These are phyloP conservation scores for Acheta domesticus DNA, from an alignment of 2,888 invertebrate genomes.

Conservation along the genomic window DNA sequence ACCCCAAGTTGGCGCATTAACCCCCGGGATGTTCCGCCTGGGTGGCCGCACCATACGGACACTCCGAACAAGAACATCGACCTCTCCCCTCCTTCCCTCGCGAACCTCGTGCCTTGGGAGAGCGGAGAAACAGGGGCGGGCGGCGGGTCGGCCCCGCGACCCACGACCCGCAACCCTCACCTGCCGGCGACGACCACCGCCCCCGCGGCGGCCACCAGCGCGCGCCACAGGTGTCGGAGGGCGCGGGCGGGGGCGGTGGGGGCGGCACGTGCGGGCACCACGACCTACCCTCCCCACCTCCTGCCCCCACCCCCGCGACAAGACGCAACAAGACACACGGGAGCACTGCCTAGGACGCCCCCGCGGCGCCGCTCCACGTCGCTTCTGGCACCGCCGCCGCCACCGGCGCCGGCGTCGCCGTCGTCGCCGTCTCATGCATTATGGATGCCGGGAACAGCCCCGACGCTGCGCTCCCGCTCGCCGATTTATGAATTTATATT, in stretches of 20 bases:
- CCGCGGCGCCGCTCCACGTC: not conserved
- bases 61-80: too few relatives aligned
- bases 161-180: too few relatives aligned
- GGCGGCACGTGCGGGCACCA: not conserved
- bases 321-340: not conserved
- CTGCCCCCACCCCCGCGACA: not conserved
- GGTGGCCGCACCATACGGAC: too few relatives aligned
- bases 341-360: not conserved
- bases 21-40: too few relatives aligned
- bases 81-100: too few relatives aligned
- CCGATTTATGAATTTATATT: slow-evolving; percentile 9
- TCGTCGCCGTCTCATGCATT: not conserved
- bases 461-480: not conserved
- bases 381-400: not conserved
- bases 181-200: not conserved
- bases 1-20: too few relatives aligned
- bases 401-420: not conserved
- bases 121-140: too few relatives aligned
- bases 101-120: too few relatives aligned
- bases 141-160: too few relatives aligned
- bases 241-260: not conserved
- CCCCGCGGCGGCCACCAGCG: not conserved
- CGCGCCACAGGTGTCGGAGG: not conserved
- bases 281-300: too few relatives aligned
- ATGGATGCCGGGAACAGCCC: not conserved